A percentile compares a stretch with the other conserved stretches of the same genome.
Conservation (phyloP, 2,888 invertebrate species). For the Drosophila pullipes region DNA sequence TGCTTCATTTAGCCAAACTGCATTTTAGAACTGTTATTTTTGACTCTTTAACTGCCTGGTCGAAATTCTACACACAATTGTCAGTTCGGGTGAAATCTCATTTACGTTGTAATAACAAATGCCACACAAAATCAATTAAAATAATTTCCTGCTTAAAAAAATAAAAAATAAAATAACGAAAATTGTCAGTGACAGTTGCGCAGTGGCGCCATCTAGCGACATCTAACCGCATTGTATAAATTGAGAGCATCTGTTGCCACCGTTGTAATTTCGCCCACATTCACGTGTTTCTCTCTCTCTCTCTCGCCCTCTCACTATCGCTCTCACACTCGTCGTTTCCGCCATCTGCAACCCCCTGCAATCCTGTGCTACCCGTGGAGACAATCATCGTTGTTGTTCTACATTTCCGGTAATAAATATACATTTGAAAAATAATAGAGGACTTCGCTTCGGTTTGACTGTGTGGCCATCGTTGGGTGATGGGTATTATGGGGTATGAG, state of each 20-base stretch:
- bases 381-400: conserved; percentile 67
- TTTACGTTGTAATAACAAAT: conserved; percentile 73
- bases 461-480: background rate
- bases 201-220: conserved; percentile 42
- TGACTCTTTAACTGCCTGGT: conserved; percentile 6
- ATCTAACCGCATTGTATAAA: conserved; percentile 45
- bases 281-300: conserved; percentile 11
- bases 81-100: conserved; percentile 52
- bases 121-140: conserved; percentile 73
- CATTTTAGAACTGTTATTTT: conserved; percentile 23
- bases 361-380: background rate
- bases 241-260: conserved; percentile 69
- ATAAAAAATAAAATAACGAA: conserved; percentile 21
- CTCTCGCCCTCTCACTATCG: too few species aligned
- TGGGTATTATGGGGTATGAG: background rate
- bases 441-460: conserved; percentile 13
- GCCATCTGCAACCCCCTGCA: background rate
- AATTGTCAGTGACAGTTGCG: conserved; percentile 49
- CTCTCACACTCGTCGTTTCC: background rate
- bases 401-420: conserved; percentile 80
- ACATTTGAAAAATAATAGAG: conserved; percentile 74
- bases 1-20: conserved; percentile 5
- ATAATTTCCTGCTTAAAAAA: conserved; percentile 56
- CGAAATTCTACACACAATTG: conserved; percentile 10
- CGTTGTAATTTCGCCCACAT: conserved; percentile 66